Evolutionary conservation across 2,888 invertebrate genomes (phyloP).

Genomic region (Torymus texanus): DNA sequence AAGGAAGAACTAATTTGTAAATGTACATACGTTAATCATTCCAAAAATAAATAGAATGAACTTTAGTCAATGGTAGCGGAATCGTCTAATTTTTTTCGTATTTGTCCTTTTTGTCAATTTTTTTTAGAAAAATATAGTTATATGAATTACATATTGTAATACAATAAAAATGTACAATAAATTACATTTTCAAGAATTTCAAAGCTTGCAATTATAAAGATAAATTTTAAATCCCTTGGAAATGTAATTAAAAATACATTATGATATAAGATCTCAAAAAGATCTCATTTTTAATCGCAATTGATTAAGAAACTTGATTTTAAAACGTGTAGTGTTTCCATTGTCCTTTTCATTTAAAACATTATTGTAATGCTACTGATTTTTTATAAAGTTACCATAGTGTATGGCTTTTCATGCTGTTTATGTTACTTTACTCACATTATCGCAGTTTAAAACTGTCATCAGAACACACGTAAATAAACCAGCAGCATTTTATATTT

Average conservation of each 20-base stretch:
- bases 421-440: constrained; percentile 31
- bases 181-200: constrained; percentile 45
- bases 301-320: constrained; percentile 49
- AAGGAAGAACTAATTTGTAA: constrained; percentile 48
- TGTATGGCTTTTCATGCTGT: constrained; percentile 24
- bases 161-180: constrained; percentile 39
- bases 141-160: constrained; percentile 44
- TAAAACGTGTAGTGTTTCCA: constrained; percentile 32
- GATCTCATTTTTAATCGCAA: constrained; percentile 42
- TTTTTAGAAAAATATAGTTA: constrained; percentile 56
- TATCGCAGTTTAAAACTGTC: constrained; percentile 38
- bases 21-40: constrained; percentile 31
- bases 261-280: constrained; percentile 31
- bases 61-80: constrained; percentile 28
- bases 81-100: constrained; percentile 50
- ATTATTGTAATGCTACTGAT: constrained; percentile 39
- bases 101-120: constrained; percentile 32
- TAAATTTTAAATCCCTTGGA: constrained; percentile 22
- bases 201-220: constrained; percentile 29
- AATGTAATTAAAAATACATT: constrained; percentile 28
- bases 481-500: constrained; percentile 51
- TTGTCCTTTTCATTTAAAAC: constrained; percentile 48
- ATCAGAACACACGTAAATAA: constrained; percentile 41
- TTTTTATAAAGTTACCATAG: constrained; percentile 36
- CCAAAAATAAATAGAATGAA: constrained; percentile 39